Evolutionary conservation across 2,888 invertebrate genomes (phyloP), one percentile per base, ranked within the genome.

Genomic region (Gandaritis pyraliata): DNA sequence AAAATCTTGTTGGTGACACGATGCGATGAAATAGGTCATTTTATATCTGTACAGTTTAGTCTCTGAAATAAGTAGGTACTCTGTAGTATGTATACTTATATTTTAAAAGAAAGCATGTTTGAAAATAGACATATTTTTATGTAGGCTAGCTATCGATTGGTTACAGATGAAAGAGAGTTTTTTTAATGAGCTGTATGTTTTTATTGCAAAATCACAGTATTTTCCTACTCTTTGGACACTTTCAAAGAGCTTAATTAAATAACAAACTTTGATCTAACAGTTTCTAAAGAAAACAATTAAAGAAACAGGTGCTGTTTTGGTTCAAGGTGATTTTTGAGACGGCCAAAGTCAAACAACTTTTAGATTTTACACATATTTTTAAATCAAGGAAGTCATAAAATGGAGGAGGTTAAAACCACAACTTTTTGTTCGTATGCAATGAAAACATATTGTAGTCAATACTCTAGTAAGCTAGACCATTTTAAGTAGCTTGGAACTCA

Each of bases 371-470:
- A n/a, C 23, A 56, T 61, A 51, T 55, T 56, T 56, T 56, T 39
- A 51, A 51, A 46, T 43, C 16, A 16, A 43, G 38, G 48, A 36
- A 47, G 51, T 47, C 56, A 36, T 61, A 61, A 56, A 56, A 45
- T 8, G 48, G 45, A 39, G 39, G 56, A 56, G 51, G 55, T 56
- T 50, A 61, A 56, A 55, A 54, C 41, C 53, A 54, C 46, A 30
- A 16, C 36, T 7, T 29, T 48, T 47, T 33, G 15, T 45, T 48
- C 29, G 29, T 54, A 18, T 45, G n/a, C 16, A 16, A 49, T 33
- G 38, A 48, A 55, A 60, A 55, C 43, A 55, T 18, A 41, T 41
- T 41, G 41, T 13, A 41, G 15, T 8, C 13, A 15, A 43, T 16
- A 16, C 16, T 51, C 18, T 38, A 38, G 12, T 38, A 7, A 18